A percentile compares a stretch with the other conserved stretches of the same genome.
Conservation (phyloP, 92 coral and sea anemone species). For the Pocillopora meandrina region DNA sequence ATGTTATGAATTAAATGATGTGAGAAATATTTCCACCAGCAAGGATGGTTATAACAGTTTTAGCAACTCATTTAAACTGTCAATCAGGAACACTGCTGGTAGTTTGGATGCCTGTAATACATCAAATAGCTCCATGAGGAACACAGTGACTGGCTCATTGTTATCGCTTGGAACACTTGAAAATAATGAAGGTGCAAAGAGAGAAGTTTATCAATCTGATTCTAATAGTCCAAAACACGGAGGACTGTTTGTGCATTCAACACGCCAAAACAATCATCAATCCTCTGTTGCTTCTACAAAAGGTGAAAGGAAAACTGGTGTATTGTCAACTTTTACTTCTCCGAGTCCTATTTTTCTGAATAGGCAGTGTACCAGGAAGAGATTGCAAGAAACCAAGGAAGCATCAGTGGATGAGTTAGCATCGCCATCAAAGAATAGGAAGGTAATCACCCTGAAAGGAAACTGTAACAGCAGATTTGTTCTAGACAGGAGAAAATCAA, state of each 20-base stretch:
- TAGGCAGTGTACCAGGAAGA: slow-evolving; percentile 38
- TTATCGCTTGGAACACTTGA: background rate
- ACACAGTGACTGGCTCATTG: background rate
- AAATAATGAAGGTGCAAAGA: background rate
- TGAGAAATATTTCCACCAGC: too few relatives aligned
- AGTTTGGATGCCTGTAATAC: background rate
- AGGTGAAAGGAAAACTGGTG: background rate
- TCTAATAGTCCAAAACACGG: too few relatives aligned
- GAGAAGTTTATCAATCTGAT: background rate
- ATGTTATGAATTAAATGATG: background rate
- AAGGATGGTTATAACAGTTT: background rate
- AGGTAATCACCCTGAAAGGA: slow-evolving; percentile 7
- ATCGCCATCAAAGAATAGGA: slow-evolving; percentile 4
- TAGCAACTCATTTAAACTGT: background rate
- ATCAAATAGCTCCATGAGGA: background rate
- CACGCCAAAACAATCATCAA: background rate
- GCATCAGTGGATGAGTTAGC: background rate
- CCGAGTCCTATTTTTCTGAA: slow-evolving; percentile 70
- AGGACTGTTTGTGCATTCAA: too few relatives aligned
- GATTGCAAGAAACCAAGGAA: slow-evolving; percentile 9
- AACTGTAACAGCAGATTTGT: background rate
- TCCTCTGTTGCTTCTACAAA: background rate
- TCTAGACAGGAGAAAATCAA: background rate
- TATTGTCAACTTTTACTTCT: slow-evolving; percentile 50
- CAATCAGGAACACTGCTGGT: background rate